Conservation (phyloP, 64 coral and sea anemone species). For the Platygyra sinensis region DNA sequence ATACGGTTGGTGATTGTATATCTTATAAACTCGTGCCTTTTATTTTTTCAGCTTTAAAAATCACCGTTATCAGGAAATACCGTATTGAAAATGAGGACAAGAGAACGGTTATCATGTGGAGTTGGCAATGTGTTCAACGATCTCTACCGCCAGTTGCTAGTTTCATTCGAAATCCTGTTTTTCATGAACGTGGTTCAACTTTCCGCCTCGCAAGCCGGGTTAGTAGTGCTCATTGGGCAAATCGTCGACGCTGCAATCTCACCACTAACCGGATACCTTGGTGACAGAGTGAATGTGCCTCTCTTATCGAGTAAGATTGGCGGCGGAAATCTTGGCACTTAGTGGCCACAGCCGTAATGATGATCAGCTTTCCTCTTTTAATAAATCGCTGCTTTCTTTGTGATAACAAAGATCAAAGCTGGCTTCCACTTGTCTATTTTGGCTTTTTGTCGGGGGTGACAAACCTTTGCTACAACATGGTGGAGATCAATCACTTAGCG, state of each 20-base stretch:
- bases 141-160: neutral
- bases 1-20: too few species aligned
- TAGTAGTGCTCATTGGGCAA: neutral
- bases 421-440: neutral
- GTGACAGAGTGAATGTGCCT: conserved; percentile 5
- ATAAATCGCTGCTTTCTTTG: neutral
- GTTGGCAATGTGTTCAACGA: conserved; percentile 26
- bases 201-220: neutral
- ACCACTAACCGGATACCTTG: neutral
- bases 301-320: conserved; percentile 6
- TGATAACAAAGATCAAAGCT: neutral
- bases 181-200: neutral
- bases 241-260: neutral
- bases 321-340: conserved; percentile 17
- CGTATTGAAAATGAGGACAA: neutral
- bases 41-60: too few species aligned
- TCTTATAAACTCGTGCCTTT: too few species aligned
- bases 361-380: neutral
- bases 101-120: neutral
- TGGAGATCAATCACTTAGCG: conserved; percentile 5
- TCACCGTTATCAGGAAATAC: too few species aligned
- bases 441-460: neutral
- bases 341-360: neutral
- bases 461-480: neutral
- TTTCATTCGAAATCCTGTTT: conserved; percentile 2